Evolutionary conservation across 2,113 vertebrate species (phyloP).

Genomic region (Solenodon paradoxus): DNA sequence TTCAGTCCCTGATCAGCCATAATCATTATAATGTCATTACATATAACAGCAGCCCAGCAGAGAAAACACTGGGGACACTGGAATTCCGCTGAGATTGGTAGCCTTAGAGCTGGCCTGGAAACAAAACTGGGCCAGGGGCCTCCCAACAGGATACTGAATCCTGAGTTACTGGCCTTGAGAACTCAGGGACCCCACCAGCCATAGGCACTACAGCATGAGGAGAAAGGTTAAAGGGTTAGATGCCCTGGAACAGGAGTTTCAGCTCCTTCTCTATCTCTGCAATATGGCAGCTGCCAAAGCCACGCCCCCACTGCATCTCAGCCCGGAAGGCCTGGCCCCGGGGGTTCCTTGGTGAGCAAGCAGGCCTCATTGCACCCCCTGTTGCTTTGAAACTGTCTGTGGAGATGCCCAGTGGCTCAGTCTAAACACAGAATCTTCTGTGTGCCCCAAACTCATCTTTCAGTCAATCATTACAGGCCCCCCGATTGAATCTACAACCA

Average conservation of each 20-base stretch:
- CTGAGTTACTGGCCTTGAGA: not conserved
- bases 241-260: not conserved
- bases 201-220: too few species aligned
- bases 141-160: not conserved
- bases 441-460: not conserved
- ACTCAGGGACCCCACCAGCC: not conserved
- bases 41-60: too few species aligned
- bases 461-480: not conserved
- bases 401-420: not conserved
- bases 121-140: not conserved
- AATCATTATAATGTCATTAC: too few species aligned
- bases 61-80: too few species aligned
- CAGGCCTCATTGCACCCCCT: not conserved
- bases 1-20: too few species aligned
- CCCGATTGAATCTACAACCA: fast-evolving
- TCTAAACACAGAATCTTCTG: not conserved
- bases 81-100: too few species aligned
- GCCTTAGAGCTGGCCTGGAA: too few species aligned
- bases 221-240: not conserved
- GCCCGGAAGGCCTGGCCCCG: not conserved
- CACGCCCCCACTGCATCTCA: not conserved
- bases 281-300: not conserved
- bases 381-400: not conserved
- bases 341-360: not conserved
- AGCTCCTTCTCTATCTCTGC: not conserved